Percentiles rank a stretch among this genome's conserved stretches.
phyloP scores from a whole-genome alignment of 2,888 invertebrate genomes.

The Yponomeuta evonymella region DNA sequence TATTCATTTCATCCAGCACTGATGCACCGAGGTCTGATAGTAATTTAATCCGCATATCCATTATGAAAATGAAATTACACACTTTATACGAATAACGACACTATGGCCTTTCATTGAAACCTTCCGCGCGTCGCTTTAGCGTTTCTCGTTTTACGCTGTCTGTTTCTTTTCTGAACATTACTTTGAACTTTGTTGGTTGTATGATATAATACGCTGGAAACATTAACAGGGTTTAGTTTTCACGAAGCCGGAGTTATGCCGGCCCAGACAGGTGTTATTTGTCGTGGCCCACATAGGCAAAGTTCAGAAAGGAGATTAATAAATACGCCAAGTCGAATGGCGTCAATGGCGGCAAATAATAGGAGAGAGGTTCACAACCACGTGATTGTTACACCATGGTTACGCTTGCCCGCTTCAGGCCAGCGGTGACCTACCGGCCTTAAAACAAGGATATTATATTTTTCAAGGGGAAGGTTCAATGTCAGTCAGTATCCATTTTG shows the following conservation, averaged over 20 bases:
- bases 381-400: slow-evolving; percentile 14
- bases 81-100: slow-evolving; percentile 10
- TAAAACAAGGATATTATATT: slow-evolving; percentile 1
- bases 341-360: slow-evolving; percentile 52
- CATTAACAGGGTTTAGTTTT: slow-evolving; percentile 19
- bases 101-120: slow-evolving; percentile 4
- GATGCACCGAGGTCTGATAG: slow-evolving; percentile 33
- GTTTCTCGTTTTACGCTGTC: not conserved
- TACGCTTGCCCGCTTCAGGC: slow-evolving; percentile 31
- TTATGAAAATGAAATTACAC: slow-evolving; percentile 52
- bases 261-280: slow-evolving; percentile 42
- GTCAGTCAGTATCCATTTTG: slow-evolving; percentile 4
- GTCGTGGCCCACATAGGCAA: slow-evolving; percentile 42
- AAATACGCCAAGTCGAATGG: slow-evolving; percentile 40
- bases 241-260: slow-evolving; percentile 20
- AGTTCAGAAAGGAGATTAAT: slow-evolving; percentile 42
- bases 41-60: slow-evolving; percentile 55
- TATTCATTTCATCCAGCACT: slow-evolving; percentile 37
- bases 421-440: slow-evolving; percentile 30
- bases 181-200: not conserved
- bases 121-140: not conserved
- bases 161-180: not conserved
- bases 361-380: slow-evolving; percentile 36
- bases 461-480: not conserved
- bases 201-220: not conserved